Conservation (phyloP, 2,888 invertebrate species). For the Clepsis dumicolana region DNA sequence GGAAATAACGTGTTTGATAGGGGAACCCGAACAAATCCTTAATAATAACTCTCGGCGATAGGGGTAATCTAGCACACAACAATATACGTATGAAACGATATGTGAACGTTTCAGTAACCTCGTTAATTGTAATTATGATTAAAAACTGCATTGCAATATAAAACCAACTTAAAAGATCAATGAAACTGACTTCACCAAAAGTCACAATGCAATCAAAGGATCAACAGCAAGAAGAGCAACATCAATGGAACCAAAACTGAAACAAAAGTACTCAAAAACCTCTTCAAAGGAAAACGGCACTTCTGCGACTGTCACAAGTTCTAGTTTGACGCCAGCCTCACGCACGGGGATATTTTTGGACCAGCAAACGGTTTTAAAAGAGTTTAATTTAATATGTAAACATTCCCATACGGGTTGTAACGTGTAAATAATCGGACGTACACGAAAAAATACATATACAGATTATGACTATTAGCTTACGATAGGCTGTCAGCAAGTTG, state of each 20-base stretch:
- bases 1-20: constrained; percentile 60
- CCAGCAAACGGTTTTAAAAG: constrained; percentile 59
- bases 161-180: constrained; percentile 17
- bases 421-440: constrained; percentile 72
- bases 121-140: not conserved
- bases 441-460: constrained; percentile 66
- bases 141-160: constrained; percentile 1
- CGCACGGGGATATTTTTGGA: constrained; percentile 54
- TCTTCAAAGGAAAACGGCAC: constrained; percentile 43
- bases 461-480: constrained; percentile 81
- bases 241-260: constrained; percentile 46
- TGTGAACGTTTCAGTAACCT: not conserved
- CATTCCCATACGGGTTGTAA: constrained; percentile 76
- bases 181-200: not conserved
- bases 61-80: not conserved
- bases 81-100: too few species aligned
- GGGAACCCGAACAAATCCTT: constrained; percentile 42
- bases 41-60: constrained; percentile 9
- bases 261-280: constrained; percentile 36
- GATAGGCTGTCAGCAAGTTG: constrained; percentile 78
- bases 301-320: constrained; percentile 47
- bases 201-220: constrained; percentile 42
- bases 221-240: constrained; percentile 43
- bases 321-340: constrained; percentile 45
- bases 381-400: constrained; percentile 76